Conservation (phyloP, 2,113 vertebrate genomes). For the Rhadina sibilatrix region DNA sequence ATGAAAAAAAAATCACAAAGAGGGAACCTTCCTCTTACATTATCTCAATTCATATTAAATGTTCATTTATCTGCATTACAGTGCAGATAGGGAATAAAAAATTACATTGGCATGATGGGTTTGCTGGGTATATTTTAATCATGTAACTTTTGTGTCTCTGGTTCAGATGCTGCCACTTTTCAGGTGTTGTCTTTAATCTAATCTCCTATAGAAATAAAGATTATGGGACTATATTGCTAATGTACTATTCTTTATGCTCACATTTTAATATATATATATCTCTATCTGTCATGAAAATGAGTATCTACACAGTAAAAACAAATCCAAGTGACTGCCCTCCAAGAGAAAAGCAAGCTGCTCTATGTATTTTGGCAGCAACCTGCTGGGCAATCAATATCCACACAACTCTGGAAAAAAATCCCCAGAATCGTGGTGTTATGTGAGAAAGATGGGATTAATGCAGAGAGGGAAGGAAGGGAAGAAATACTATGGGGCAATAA, state of each 20-base stretch:
- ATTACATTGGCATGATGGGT: neutral
- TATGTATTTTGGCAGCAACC: conserved; percentile 8
- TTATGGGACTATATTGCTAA: neutral
- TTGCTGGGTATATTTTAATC: neutral
- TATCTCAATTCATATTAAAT: neutral
- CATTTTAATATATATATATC: neutral
- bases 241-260: neutral
- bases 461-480: neutral
- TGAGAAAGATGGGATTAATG: neutral
- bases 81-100: neutral
- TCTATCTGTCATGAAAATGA: neutral
- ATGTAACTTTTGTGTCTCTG: neutral
- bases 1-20: neutral
- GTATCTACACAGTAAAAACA: neutral
- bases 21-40: neutral
- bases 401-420: neutral
- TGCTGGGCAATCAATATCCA: conserved; percentile 26
- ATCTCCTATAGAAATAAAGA: neutral
- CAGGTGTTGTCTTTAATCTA: neutral
- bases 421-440: neutral
- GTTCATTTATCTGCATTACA: conserved; percentile 8
- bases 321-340: neutral
- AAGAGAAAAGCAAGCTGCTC: neutral
- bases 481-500: neutral
- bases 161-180: neutral